Conservation (phyloP, 2,888 invertebrate species). For the Ctena decussata region DNA sequence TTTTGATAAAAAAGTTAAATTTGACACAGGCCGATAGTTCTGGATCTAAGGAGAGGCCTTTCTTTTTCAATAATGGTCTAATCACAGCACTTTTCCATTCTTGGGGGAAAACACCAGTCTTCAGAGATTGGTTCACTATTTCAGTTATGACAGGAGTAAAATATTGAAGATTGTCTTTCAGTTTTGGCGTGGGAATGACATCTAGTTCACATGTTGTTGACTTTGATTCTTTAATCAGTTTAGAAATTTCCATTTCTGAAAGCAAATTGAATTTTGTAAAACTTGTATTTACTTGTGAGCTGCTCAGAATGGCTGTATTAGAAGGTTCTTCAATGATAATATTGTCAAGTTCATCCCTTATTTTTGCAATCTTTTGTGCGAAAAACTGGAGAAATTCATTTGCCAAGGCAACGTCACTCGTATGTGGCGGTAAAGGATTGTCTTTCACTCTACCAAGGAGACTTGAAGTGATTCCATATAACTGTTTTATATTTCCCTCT, state of each 20-base stretch:
- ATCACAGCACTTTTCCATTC: constrained; percentile 46
- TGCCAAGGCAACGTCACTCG: constrained; percentile 21
- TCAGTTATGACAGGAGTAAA: constrained; percentile 28
- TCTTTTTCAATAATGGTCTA: constrained; percentile 39
- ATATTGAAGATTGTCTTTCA: constrained; percentile 30
- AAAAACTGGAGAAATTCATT: constrained; percentile 42
- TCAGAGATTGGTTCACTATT: constrained; percentile 33
- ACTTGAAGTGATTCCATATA: constrained; percentile 26
- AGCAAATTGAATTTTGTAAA: constrained; percentile 17
- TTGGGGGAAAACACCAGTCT: constrained; percentile 34
- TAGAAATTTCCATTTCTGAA: constrained; percentile 27
- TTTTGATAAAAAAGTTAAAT: constrained; percentile 43
- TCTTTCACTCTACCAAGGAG: constrained; percentile 34
- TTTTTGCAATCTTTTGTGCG: constrained; percentile 26
- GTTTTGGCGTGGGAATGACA: constrained; percentile 25
- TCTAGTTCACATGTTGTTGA: constrained; percentile 36
- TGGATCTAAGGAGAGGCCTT: constrained; percentile 38
- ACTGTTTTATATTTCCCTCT: constrained; percentile 32
- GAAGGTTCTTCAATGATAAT: not conserved
- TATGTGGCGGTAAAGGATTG: constrained; percentile 35
- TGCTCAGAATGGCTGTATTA: not conserved
- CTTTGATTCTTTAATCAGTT: constrained; percentile 28
- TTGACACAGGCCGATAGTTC: constrained; percentile 49
- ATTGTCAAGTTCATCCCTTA: constrained; percentile 34
- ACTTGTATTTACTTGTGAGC: not conserved